phyloP scores from a whole-genome alignment of 92 coral and sea anemone genomes.

The Porites cylindrica region DNA sequence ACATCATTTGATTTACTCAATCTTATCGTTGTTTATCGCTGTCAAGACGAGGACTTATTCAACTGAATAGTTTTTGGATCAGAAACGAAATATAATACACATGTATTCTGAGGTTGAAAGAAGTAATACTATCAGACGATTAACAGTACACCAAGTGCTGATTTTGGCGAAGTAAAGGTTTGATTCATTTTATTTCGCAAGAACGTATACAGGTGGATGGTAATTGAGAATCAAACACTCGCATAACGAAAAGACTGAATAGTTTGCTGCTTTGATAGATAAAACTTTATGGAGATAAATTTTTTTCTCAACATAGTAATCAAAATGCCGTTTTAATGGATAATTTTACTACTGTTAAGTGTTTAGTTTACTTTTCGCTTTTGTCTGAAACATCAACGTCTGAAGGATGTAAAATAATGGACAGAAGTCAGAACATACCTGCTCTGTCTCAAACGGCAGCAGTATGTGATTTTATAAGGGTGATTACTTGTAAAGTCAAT shows the following conservation, averaged over 20 bases:
- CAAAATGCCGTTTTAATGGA: too few relatives aligned
- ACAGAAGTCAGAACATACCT: conserved; percentile 5
- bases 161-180: background rate
- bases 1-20: background rate
- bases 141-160: background rate
- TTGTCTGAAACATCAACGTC: too few relatives aligned
- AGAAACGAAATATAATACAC: background rate
- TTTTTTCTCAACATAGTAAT: too few relatives aligned
- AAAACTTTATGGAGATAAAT: too few relatives aligned
- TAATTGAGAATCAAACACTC: background rate
- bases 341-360: too few relatives aligned
- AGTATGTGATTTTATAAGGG: background rate
- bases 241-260: background rate
- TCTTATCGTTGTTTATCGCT: background rate
- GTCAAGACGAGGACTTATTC: background rate
- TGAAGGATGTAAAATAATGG: too few relatives aligned
- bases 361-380: too few relatives aligned
- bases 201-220: background rate
- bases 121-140: too few relatives aligned
- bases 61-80: background rate
- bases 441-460: background rate
- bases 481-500: background rate
- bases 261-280: background rate
- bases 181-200: background rate
- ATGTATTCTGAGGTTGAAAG: too few relatives aligned